Conservation (phyloP, 2,113 vertebrate genomes). For the Dicaeum eximium region DNA sequence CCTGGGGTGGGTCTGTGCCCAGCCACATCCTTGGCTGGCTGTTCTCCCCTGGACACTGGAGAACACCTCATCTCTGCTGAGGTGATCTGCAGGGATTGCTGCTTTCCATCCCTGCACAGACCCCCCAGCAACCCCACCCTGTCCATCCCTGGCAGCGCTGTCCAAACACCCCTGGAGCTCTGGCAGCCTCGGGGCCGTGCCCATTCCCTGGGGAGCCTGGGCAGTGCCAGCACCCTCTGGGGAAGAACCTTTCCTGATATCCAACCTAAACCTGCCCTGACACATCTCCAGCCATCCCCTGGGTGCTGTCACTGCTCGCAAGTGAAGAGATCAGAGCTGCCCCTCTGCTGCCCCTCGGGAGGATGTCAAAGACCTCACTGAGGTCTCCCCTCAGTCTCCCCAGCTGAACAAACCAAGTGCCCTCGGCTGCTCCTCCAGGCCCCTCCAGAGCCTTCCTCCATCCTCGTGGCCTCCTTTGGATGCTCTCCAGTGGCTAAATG, state of each 20-base stretch:
- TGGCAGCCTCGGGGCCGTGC: background rate
- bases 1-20: background rate
- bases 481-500: background rate
- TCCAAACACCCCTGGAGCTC: background rate
- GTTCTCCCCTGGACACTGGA: background rate
- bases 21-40: background rate
- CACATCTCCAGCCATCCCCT: background rate
- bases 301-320: background rate
- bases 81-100: background rate
- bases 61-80: background rate
- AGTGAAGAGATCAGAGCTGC: background rate
- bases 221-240: background rate
- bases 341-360: background rate
- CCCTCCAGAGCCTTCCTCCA: background rate
- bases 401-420: background rate
- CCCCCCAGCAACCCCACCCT: accelerated
- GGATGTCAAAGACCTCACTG: background rate
- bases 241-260: background rate
- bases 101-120: background rate
- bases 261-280: accelerated
- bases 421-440: background rate
- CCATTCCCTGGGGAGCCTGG: background rate
- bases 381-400: background rate
- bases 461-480: background rate
- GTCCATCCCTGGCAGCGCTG: accelerated